Evolutionary conservation across 2,888 invertebrate genomes (phyloP).

Genomic region (Xanthia togata): DNA sequence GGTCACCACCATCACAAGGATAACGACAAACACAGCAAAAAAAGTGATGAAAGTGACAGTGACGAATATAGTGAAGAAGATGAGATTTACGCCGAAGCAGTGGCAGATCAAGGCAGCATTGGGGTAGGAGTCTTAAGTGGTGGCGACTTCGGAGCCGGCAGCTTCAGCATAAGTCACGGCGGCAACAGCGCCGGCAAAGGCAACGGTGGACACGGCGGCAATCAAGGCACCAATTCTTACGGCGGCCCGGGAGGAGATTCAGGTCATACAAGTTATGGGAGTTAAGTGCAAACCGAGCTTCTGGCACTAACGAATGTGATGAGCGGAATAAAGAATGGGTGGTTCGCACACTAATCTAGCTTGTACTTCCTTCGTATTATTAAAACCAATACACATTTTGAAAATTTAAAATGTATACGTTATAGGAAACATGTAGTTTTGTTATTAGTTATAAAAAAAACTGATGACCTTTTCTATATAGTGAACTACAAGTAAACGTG

Average conservation of each 20-base stretch:
- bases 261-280: slow-evolving; percentile 15
- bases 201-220: slow-evolving; percentile 29
- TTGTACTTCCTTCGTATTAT: no score
- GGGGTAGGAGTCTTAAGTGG: neutral
- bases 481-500: no score
- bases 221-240: slow-evolving; percentile 9
- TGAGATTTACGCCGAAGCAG: neutral
- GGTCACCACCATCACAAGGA: neutral
- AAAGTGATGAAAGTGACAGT: neutral
- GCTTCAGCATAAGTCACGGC: slow-evolving; percentile 15
- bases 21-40: neutral
- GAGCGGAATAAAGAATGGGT: no score
- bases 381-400: no score
- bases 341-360: no score
- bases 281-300: neutral
- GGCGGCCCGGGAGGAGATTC: slow-evolving; percentile 12
- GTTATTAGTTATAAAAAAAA: no score
- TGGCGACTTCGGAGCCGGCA: neutral
- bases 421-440: no score
- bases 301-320: no score
- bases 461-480: no score
- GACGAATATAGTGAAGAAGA: slow-evolving; percentile 5
- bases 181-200: slow-evolving; percentile 2
- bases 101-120: neutral
- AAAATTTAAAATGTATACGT: no score